A percentile compares a stretch with the other conserved stretches of the same genome.
These are phyloP conservation scores for Eristalis tenax DNA, from an alignment of 2,888 invertebrate genomes.

Conservation along the genomic window DNA sequence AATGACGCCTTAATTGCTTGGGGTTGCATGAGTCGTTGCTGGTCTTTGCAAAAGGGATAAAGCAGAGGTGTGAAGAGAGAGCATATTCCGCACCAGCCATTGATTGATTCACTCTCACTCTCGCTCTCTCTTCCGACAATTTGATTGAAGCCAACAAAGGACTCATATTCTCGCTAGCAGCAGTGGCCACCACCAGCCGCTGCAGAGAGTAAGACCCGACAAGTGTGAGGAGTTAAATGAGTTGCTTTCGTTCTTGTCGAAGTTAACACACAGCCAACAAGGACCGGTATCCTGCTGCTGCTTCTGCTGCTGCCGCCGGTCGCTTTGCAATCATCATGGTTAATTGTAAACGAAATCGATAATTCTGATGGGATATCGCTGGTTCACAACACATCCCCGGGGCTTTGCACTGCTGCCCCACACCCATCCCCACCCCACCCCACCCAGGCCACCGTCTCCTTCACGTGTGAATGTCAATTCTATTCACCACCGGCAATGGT, in stretches of 20 bases:
- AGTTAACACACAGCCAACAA: constrained; percentile 34
- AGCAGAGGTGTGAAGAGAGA: constrained; percentile 25
- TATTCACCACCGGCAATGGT: constrained; percentile 69
- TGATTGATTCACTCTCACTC: constrained; percentile 52
- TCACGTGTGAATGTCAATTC: constrained; percentile 69
- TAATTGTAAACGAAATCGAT: constrained; percentile 71
- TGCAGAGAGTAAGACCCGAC: constrained; percentile 11
- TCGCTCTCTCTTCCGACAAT: constrained; percentile 26
- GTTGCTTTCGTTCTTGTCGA: constrained; percentile 42
- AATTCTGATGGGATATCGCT: constrained; percentile 61
- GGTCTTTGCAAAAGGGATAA: not conserved
- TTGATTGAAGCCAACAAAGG: constrained; percentile 51
- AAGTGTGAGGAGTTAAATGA: constrained; percentile 32
- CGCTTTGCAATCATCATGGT: constrained; percentile 66
- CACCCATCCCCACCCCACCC: not conserved
- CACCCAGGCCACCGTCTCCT: constrained; percentile 9
- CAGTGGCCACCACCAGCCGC: not conserved
- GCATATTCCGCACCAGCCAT: constrained; percentile 51
- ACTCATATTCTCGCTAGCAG: not conserved
- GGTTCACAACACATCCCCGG: constrained; percentile 6
- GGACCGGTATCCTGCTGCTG: constrained; percentile 20
- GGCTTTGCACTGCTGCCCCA: not conserved
- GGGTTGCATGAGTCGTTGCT: constrained; percentile 14
- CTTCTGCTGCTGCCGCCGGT: constrained; percentile 31
- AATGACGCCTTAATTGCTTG: constrained; percentile 60